phyloP scores from a whole-genome alignment of 2,113 vertebrate genomes.

The Acinonyx jubatus region DNA sequence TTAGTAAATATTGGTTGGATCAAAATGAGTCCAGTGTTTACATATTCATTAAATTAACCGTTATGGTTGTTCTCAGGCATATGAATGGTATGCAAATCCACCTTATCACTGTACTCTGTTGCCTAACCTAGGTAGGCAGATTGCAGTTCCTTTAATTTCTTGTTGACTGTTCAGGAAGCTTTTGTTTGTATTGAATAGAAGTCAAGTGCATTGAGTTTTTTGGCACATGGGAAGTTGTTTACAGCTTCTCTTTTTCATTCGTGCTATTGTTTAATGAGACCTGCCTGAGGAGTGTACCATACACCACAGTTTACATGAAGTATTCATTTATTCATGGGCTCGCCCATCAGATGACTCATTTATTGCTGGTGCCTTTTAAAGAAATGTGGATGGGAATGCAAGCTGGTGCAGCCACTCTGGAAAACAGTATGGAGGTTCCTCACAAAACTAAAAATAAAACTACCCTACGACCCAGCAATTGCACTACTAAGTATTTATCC shows the following conservation, averaged over 20 bases:
- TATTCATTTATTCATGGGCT: background rate
- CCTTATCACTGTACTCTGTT: background rate
- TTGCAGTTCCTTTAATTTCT: background rate
- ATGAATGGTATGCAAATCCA: background rate
- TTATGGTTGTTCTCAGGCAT: background rate
- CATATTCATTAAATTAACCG: background rate
- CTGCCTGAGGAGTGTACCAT: conserved; percentile 3
- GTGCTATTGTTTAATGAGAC: background rate
- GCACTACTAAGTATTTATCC: no score
- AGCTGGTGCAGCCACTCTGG: no score
- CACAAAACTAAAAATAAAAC: no score
- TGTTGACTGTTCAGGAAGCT: conserved; percentile 47
- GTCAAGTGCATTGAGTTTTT: conserved; percentile 20
- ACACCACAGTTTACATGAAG: background rate
- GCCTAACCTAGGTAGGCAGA: background rate
- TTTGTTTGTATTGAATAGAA: conserved; percentile 63
- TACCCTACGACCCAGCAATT: no score
- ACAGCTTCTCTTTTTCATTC: conserved; percentile 33
- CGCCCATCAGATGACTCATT: background rate
- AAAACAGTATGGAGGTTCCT: no score
- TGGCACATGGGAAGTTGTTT: conserved; percentile 36
- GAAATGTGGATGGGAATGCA: background rate
- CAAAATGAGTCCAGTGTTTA: background rate
- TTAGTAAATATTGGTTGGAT: conserved; percentile 43
- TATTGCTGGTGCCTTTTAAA: background rate